Percentiles rank a stretch among this genome's conserved stretches.
Conservation (phyloP, 64 coral and sea anemone genomes). For the Stichodactyla helianthus region DNA sequence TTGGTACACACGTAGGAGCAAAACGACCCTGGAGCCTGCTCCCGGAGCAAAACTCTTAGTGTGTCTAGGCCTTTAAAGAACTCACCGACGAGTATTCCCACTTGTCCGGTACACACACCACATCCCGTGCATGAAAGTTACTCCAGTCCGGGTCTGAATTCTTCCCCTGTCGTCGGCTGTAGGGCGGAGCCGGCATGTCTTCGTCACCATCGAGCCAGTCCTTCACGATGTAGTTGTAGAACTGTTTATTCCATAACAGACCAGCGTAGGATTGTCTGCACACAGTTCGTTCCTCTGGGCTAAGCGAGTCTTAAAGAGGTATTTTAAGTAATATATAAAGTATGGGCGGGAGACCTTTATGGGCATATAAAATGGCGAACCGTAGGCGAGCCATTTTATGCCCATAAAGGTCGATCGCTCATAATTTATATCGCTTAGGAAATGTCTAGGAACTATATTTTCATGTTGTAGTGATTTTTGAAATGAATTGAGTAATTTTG, state of each 20-base stretch:
- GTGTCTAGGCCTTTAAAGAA: not conserved
- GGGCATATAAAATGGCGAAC: too few relatives aligned
- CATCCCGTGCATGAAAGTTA: conserved; percentile 55
- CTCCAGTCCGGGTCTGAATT: conserved; percentile 73
- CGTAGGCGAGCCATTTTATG: too few relatives aligned
- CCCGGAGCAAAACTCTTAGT: too few relatives aligned
- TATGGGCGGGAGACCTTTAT: too few relatives aligned
- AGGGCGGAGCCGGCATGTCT: conserved; percentile 43
- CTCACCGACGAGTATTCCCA: conserved; percentile 88
- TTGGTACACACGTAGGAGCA: too few relatives aligned
- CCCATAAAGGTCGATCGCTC: too few relatives aligned
- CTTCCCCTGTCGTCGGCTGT: conserved; percentile 32
- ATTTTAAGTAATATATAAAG: too few relatives aligned
- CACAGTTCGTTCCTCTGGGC: conserved; percentile 34
- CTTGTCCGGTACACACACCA: conserved; percentile 80
- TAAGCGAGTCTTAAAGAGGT: conserved; percentile 9
- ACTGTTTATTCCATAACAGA: conserved; percentile 78
- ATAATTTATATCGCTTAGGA: too few relatives aligned
- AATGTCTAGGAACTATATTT: too few relatives aligned
- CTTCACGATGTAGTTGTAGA: conserved; percentile 67
- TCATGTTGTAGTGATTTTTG: too few relatives aligned
- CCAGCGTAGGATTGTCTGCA: conserved; percentile 72
- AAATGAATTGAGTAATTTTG: too few relatives aligned
- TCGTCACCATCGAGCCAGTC: conserved; percentile 75
- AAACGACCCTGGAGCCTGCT: too few relatives aligned